These are phyloP conservation scores for Lasioglossum calceatum DNA, from an alignment of 2,888 invertebrate genomes.

Conservation along the genomic window DNA sequence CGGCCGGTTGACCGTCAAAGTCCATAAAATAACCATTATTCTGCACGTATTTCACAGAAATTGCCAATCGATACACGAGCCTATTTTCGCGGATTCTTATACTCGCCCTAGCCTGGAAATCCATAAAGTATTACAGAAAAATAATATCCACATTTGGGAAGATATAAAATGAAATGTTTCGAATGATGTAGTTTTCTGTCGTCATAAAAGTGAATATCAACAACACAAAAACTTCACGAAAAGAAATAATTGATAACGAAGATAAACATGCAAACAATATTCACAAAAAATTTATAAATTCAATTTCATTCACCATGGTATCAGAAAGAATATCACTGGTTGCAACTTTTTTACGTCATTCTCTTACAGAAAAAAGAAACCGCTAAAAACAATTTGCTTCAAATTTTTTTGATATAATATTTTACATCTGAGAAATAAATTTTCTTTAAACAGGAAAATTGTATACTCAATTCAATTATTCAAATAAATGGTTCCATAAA, in stretches of 20 bases:
- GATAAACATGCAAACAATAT: neutral
- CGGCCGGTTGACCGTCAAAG: constrained; percentile 6
- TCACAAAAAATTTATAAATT: neutral
- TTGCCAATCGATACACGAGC: constrained; percentile 23
- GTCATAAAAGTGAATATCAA: neutral
- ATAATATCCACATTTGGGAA: neutral
- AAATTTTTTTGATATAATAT: neutral
- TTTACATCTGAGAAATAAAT: neutral
- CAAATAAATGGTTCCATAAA: neutral
- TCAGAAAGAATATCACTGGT: neutral
- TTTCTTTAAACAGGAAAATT: neutral
- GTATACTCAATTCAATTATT: neutral
- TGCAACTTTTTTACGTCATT: neutral
- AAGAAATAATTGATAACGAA: neutral
- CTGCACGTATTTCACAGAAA: constrained; percentile 4
- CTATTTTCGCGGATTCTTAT: neutral
- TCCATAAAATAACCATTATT: constrained; percentile 15
- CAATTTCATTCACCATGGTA: neutral
- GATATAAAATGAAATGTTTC: neutral
- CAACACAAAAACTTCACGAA: neutral
- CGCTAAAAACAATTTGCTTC: neutral
- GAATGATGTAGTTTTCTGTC: neutral
- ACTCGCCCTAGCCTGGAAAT: neutral
- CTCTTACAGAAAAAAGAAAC: neutral
- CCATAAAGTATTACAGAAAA: neutral